Evolutionary conservation across 2,888 invertebrate species (phyloP), one percentile per base, ranked within the genome.

Genomic region (Stenurella melanura): DNA sequence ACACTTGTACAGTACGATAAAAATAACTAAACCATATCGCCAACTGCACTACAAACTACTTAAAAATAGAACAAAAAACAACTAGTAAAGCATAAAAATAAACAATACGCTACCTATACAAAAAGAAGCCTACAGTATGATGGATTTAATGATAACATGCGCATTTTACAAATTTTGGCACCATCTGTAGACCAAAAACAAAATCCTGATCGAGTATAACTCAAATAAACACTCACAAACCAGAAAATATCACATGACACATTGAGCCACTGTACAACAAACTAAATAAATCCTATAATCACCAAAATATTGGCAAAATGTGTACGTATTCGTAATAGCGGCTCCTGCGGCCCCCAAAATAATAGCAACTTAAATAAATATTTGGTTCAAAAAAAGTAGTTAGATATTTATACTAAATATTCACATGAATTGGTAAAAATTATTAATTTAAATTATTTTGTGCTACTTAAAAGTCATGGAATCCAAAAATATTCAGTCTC

Each of bases 211-310:
- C 68, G 42, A 76, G 78, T 79, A 76, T 67, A 82, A 81, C 78
- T 69, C 74, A 82, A 84, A 81, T 78, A 82, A 82, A 80, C 85
- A 85, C 84, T 89, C 88, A 88, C 88, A 88, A 89, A 89, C 89
- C 89, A 89, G 88, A 89, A 89, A 89, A 89, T 89, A 89, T 89
- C 89, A 89, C 89, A 89, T 88, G 88, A 89, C 89, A 89, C 88
- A 88, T 89, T 89, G 89, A 89, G 89, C 89, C 89, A 87, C 87
- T 86, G 84, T 86, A 87, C 86, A 86, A 85, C 79, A 82, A 83
- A 84, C 79, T 76, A 81, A 84, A 79, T 66, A 76, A 78, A 78
- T 67, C 54, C 67, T 70, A 80, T 78, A 67, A 80, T 79, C 78
- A 79, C 70, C 77, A 80, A 78, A 80, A 78, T 74, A 74, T 85